phyloP scores from a whole-genome alignment of 2,797 vertebrate genomes.

The Sebastolobus alascanus region DNA sequence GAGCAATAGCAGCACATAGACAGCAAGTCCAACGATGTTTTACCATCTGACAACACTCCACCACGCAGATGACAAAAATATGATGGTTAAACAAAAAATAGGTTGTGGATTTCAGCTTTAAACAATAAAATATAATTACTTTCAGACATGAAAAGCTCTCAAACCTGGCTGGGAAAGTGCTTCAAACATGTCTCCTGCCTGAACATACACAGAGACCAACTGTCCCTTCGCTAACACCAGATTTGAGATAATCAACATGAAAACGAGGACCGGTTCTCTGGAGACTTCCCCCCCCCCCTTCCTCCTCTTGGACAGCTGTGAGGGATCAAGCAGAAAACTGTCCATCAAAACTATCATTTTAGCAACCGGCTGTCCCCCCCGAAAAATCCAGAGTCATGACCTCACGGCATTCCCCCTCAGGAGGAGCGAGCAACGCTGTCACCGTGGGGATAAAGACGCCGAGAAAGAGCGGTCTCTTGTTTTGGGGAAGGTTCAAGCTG shows the following conservation, averaged over 20 bases:
- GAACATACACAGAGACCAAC: conserved; percentile 2
- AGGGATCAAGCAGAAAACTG: conserved; percentile 74
- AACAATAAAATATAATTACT: background rate
- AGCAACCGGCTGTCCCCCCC: conserved; percentile 69
- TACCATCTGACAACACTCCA: background rate
- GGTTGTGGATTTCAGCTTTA: conserved; percentile 9
- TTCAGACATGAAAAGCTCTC: background rate
- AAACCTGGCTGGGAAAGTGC: conserved; percentile 6
- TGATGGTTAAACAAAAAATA: background rate
- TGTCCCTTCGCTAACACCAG: conserved; percentile 24
- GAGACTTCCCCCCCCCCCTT: background rate
- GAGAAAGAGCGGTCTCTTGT: conserved; percentile 42
- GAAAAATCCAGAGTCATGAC: conserved; percentile 80
- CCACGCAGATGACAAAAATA: conserved; percentile 1
- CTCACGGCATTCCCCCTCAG: conserved; percentile 67
- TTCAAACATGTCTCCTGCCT: conserved; percentile 15
- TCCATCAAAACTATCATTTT: conserved; percentile 73
- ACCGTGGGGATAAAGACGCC: conserved; percentile 70
- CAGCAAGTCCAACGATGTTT: background rate
- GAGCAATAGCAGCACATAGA: background rate
- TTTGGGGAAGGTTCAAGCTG: conserved; percentile 60
- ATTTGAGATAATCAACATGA: conserved; percentile 46
- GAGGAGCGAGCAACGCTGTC: conserved; percentile 59
- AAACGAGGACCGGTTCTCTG: conserved; percentile 1
- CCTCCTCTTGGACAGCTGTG: conserved; percentile 73